These are phyloP conservation scores for Alectoris magna DNA, from an alignment of 2,797 vertebrate species.

Conservation along the genomic window DNA sequence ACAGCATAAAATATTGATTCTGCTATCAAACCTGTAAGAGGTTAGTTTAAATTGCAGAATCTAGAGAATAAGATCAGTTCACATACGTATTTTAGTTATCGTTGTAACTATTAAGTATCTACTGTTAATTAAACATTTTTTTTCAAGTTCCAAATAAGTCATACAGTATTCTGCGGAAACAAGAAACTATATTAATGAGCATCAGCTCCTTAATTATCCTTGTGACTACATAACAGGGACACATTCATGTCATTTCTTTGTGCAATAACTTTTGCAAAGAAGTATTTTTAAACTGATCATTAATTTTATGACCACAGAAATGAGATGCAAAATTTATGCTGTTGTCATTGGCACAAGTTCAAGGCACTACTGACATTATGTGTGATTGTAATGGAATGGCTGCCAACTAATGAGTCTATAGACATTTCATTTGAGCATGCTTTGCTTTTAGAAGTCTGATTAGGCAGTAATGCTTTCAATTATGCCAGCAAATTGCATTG, in stretches of 20 bases:
- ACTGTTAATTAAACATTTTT: conserved; percentile 75
- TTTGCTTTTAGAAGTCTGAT: conserved; percentile 87
- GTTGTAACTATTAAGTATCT: conserved; percentile 70
- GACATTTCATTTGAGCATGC: conserved; percentile 83
- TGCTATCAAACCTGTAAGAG: conserved; percentile 39
- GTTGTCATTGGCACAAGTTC: conserved; percentile 85
- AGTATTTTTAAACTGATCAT: conserved; percentile 88
- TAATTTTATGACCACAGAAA: conserved; percentile 87
- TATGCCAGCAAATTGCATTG: conserved; percentile 82
- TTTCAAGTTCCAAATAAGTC: conserved; percentile 75
- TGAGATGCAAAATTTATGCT: conserved; percentile 88
- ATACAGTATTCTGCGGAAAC: conserved; percentile 74
- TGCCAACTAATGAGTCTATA: conserved; percentile 85
- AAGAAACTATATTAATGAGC: conserved; percentile 81
- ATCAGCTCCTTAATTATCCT: conserved; percentile 81
- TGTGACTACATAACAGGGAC: conserved; percentile 82
- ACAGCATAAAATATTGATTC: conserved; percentile 58
- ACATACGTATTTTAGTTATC: conserved; percentile 32
- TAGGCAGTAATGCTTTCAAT: conserved; percentile 86
- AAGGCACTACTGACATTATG: conserved; percentile 83
- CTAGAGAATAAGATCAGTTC: conserved; percentile 41
- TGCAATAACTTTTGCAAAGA: conserved; percentile 85
- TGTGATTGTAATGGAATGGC: conserved; percentile 85
- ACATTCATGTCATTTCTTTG: conserved; percentile 80
- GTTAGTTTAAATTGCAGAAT: conserved; percentile 54